Percentiles rank a stretch among this genome's conserved stretches.
Evolutionary conservation across 2,888 invertebrate genomes (phyloP).

Genomic region (Euclidia mi): DNA sequence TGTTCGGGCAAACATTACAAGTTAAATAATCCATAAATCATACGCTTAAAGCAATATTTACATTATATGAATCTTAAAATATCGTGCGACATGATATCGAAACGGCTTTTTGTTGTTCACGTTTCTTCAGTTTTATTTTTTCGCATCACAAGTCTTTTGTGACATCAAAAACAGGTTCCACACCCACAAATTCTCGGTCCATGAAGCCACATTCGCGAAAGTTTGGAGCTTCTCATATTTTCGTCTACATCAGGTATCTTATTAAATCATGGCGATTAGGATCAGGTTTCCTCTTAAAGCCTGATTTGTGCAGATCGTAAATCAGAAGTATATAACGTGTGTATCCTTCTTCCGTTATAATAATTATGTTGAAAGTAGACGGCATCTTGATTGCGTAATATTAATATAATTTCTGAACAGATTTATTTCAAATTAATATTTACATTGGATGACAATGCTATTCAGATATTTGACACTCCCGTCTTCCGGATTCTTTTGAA

Average conservation of each 20-base stretch:
- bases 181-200: constrained; percentile 68
- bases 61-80: constrained; percentile 73
- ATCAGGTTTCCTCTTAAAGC: neutral
- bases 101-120: constrained; percentile 48
- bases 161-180: constrained; percentile 72
- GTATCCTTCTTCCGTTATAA: too few relatives aligned
- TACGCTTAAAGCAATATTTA: constrained; percentile 76
- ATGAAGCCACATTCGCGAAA: constrained; percentile 64
- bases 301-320: neutral
- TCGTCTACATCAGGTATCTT: constrained; percentile 30
- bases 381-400: neutral
- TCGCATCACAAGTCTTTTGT: constrained; percentile 55
- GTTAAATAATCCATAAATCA: constrained; percentile 81
- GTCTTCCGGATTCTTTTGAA: constrained; percentile 8
- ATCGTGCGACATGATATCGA: constrained; percentile 64
- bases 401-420: neutral
- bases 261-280: neutral
- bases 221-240: constrained; percentile 47
- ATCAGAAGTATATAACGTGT: neutral
- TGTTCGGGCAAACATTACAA: constrained; percentile 68
- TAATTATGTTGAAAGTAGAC: neutral
- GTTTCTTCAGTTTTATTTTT: constrained; percentile 52
- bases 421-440: neutral
- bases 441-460: neutral
- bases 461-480: neutral